phyloP scores from a whole-genome alignment of 2,888 invertebrate genomes.

The Pelosia muscerda region DNA sequence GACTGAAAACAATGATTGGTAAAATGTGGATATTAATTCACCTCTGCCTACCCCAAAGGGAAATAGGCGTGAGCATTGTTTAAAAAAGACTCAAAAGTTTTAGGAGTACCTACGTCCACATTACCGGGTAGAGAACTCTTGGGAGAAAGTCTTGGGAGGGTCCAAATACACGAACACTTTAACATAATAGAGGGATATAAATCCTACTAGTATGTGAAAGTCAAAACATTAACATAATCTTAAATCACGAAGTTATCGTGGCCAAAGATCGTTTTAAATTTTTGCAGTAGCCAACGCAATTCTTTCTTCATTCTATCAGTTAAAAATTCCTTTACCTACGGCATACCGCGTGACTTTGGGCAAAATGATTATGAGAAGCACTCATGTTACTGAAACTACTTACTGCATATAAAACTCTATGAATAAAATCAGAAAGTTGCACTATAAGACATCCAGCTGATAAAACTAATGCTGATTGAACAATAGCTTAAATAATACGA shows the following conservation, averaged over 20 bases:
- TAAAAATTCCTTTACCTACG: background rate
- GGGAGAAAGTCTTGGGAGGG: too few relatives aligned
- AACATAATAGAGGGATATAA: too few relatives aligned
- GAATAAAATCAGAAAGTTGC: background rate
- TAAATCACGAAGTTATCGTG: background rate
- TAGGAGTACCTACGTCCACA: too few relatives aligned
- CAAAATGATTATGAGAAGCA: background rate
- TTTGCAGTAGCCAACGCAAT: background rate
- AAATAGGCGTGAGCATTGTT: too few relatives aligned
- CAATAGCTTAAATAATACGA: background rate
- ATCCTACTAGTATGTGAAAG: background rate
- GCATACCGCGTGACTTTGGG: background rate
- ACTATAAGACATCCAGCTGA: background rate
- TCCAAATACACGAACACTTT: too few relatives aligned
- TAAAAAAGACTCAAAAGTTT: too few relatives aligned
- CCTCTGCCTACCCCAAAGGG: too few relatives aligned
- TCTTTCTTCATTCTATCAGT: background rate
- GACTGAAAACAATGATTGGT: too few relatives aligned
- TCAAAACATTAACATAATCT: background rate
- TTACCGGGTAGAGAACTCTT: too few relatives aligned
- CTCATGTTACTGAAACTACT: background rate
- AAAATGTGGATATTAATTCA: too few relatives aligned
- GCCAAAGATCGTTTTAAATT: background rate
- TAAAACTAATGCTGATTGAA: background rate
- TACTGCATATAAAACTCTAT: background rate